These are phyloP conservation scores for Acronicta leporina DNA, from an alignment of 2,888 invertebrate genomes.

Conservation along the genomic window DNA sequence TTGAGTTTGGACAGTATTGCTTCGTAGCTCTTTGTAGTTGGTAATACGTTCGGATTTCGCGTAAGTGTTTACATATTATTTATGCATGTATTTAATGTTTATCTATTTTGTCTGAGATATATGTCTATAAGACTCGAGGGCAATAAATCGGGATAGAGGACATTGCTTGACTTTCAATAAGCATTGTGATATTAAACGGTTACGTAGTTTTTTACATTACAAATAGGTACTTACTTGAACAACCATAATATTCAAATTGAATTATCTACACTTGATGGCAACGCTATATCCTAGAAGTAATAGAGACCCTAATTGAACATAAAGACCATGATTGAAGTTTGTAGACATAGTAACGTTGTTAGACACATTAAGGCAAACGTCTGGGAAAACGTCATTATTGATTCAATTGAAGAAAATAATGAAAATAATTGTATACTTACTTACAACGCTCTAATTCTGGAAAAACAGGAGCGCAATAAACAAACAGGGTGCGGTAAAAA, in stretches of 20 bases:
- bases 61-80: conserved; percentile 58
- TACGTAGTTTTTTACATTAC: background rate
- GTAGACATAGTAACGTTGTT: too few species aligned
- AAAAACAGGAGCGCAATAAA: conserved; percentile 57
- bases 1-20: conserved; percentile 83
- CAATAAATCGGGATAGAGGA: conserved; percentile 19
- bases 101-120: conserved; percentile 34
- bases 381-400: too few species aligned
- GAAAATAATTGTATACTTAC: background rate
- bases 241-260: too few species aligned
- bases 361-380: too few species aligned
- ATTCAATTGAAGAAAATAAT: too few species aligned
- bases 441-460: conserved; percentile 30
- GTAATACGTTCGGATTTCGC: conserved; percentile 49
- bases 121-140: conserved; percentile 16
- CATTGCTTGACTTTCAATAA: conserved; percentile 17
- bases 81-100: conserved; percentile 51
- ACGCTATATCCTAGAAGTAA: too few species aligned
- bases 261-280: too few species aligned
- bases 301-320: too few species aligned
- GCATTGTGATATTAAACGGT: background rate
- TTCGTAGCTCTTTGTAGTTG: conserved; percentile 66
- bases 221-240: background rate
- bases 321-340: too few species aligned
- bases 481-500: conserved; percentile 74